Evolutionary conservation across 35 echinoderm and acorn worm species (phyloP), one percentile per base, ranked within the genome.

Genomic region (Heliocidaris tuberculata): DNA sequence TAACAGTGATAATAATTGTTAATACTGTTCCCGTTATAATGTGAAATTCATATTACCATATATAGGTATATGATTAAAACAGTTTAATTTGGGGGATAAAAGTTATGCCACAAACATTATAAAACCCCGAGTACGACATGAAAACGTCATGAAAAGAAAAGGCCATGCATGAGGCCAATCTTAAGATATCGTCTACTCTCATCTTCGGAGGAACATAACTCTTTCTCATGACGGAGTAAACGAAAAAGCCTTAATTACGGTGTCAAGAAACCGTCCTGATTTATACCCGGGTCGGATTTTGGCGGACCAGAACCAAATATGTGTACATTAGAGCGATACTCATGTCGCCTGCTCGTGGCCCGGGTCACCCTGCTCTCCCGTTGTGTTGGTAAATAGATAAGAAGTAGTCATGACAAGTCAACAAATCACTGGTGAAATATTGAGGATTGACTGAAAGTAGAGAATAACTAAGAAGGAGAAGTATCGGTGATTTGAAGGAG

Each of bases 331-430:
- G 29, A 59, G n/a, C 48, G 91, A 49, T 93, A 50, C 91, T 59
- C 50, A 32, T 59, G 91, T 59, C 91, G 91, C 91, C 91, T 93
- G 27, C 91, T 59, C 91, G 17, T 93, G 91, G 48, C 91, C 91
- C 32, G 91, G 48, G 91, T 49, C 48, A 30, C 91, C 91, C 50
- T 9, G 50, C 91, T 52, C 91, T 93, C 91, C 47, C 48, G n/a
- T 31, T 29, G 48, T 93, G 91, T 93, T 49, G 91, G 91, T 93
- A 93, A 93, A 93, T 93, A 93, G 91, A 93, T 93, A 93, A 93
- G 29, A 59, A 52, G 48, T 30, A 93, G 91, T 49, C 47, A 59
- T 59, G 91, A 93, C 91, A 59, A 30, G 47, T 93, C 91, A 59
- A 93, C 91, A 93, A 93, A 93, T 93, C 91, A 89, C 87, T 13